These are phyloP conservation scores for Synanthedon vespiformis DNA, from an alignment of 2,888 invertebrate genomes.

Conservation along the genomic window DNA sequence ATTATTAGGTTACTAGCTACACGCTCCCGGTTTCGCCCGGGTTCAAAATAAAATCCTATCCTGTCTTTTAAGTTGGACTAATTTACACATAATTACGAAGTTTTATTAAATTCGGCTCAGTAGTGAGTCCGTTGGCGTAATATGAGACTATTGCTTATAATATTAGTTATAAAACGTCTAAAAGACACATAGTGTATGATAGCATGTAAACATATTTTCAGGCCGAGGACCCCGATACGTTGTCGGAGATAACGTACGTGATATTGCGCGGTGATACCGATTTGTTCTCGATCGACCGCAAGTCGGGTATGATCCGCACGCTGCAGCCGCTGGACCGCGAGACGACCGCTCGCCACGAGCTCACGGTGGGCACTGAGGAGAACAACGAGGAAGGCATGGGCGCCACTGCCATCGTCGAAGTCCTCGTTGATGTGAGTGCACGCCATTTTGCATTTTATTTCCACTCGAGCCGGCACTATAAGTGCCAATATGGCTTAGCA, in stretches of 20 bases:
- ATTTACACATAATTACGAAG: no score
- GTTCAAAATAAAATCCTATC: no score
- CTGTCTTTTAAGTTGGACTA: no score
- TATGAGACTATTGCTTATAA: no score
- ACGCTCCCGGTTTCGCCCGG: no score
- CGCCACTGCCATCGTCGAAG: constrained; percentile 79
- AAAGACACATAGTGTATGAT: background rate
- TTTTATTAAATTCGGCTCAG: no score
- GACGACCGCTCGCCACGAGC: constrained; percentile 76
- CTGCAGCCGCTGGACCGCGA: constrained; percentile 84
- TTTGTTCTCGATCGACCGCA: constrained; percentile 85
- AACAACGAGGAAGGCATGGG: constrained; percentile 78
- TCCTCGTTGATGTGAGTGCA: constrained; percentile 75
- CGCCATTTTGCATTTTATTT: no score
- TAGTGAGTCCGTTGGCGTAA: no score
- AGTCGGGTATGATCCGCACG: constrained; percentile 83
- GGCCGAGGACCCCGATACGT: constrained; percentile 87
- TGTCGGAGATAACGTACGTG: constrained; percentile 84
- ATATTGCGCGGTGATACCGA: constrained; percentile 85
- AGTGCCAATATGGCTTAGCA: no score
- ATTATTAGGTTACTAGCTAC: no score
- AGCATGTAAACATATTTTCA: constrained; percentile 28
- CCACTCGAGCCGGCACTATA: no score
- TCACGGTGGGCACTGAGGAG: constrained; percentile 86
- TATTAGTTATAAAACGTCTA: no score